phyloP scores from a whole-genome alignment of 53 echinoderm and acorn worm species.

The Pentamera pediparva region DNA sequence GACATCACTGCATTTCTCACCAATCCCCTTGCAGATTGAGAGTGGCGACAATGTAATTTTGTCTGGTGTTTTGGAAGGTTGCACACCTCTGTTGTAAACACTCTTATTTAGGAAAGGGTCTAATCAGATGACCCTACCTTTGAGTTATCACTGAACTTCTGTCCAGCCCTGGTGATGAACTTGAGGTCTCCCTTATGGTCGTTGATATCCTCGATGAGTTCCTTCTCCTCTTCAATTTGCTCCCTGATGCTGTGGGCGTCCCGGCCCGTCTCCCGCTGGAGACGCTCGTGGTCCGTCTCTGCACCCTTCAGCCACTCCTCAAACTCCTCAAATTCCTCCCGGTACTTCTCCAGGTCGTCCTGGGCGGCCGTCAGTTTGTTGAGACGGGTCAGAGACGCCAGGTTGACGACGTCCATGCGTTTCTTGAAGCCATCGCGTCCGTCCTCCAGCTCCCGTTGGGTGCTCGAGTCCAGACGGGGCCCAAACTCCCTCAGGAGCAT shows the following conservation, averaged over 20 bases:
- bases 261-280: slow-evolving; percentile 58
- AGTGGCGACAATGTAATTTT: too few species aligned
- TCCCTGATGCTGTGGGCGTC: slow-evolving; percentile 57
- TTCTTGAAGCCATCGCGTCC: slow-evolving; percentile 65
- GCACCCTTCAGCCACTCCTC: slow-evolving; percentile 81
- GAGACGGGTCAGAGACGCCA: slow-evolving; percentile 68
- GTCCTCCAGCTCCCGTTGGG: slow-evolving; percentile 46
- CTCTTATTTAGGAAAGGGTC: not conserved
- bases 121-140: slow-evolving; percentile 57
- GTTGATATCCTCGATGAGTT: slow-evolving; percentile 87
- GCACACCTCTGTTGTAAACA: too few species aligned
- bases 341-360: slow-evolving; percentile 80
- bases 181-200: slow-evolving; percentile 97
- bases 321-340: slow-evolving; percentile 84
- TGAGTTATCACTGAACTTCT: slow-evolving; percentile 80
- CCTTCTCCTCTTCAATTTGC: slow-evolving; percentile 82
- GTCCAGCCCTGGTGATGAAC: slow-evolving; percentile 93
- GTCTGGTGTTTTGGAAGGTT: too few species aligned
- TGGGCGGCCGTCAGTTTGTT: slow-evolving; percentile 74
- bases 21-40: too few species aligned
- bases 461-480: slow-evolving; percentile 60
- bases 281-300: slow-evolving; percentile 59
- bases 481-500: slow-evolving; percentile 75
- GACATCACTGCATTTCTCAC: too few species aligned
- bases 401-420: slow-evolving; percentile 83